A percentile compares a stretch with the other conserved stretches of the same genome.
Evolutionary conservation across 53 echinoderm and acorn worm species (phyloP).

Genomic region (Paelopatides confundens): DNA sequence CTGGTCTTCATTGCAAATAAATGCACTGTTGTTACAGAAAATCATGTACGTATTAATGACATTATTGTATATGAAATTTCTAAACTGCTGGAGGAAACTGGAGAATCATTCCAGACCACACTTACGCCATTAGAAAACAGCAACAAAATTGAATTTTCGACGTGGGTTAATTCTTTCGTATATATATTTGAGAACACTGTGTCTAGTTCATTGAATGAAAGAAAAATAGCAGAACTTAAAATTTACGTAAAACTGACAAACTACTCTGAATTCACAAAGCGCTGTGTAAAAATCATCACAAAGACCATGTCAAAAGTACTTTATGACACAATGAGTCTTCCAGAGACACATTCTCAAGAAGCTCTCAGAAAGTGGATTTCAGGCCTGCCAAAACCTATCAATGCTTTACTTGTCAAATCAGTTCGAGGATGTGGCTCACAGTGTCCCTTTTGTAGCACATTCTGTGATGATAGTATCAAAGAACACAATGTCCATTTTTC

Average conservation of each 20-base stretch:
- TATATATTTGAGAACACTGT: neutral
- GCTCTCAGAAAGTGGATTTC: neutral
- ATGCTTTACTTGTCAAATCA: neutral
- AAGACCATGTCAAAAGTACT: neutral
- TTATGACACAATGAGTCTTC: neutral
- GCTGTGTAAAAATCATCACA: neutral
- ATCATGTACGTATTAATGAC: neutral
- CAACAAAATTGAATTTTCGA: neutral
- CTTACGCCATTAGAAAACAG: neutral
- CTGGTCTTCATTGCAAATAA: neutral
- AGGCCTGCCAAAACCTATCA: neutral
- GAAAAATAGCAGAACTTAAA: neutral
- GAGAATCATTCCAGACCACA: neutral
- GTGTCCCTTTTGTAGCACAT: constrained; percentile 6
- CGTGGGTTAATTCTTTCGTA: neutral
- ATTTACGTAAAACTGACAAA: neutral
- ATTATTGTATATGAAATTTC: neutral
- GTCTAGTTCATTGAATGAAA: neutral
- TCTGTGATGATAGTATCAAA: constrained; percentile 19
- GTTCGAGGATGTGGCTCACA: no score
- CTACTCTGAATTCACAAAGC: neutral
- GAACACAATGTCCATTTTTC: no score
- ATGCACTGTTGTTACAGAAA: no score
- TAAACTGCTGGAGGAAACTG: neutral
- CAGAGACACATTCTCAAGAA: neutral